Base-by-base conservation (phyloP, 2,888 invertebrate genomes). In the Unio delphinus region DNA sequence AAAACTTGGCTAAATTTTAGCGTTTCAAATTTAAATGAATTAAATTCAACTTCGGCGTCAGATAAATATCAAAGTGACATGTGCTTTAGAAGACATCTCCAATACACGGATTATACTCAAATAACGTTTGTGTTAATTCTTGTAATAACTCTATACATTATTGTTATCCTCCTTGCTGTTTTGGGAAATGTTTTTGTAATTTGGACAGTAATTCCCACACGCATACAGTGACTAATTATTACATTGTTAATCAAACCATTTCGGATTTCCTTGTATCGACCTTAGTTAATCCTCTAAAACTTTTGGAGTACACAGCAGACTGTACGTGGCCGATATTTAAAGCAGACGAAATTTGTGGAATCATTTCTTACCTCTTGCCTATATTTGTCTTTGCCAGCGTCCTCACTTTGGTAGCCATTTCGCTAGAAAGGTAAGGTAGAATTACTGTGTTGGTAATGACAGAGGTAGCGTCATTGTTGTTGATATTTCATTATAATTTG, bases 151-250 rank as follows among this genome's bases (percentile, higher is more conserved):
- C 15, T 45, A 15, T 91, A 90, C 76, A 72, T 87, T 28, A 8
- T 87, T 20, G 88, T 90, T 20, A 88, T 89, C 68, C 70, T 88
- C n/a, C 71, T 90, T n/a, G 87, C 91, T 4, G 80, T 89, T 3
- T 67, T 85, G 61, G 91, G 91, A 23, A 91, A 91, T 75, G 76
- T 87, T 20, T 77, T 91, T 67, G 90, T 91, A 6, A 89, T 89
- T 30, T 86, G 88, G 80, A 90, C 90, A 0, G 90, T 91, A 90
- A 91, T 79, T 86, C 86, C 54, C 87, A 89, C 70, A 90, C 91
- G 91, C 90, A 90, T 72, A 90, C 90, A 0, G 90, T 89, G 8
- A 90, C 91, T 61, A 91, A 91, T 80, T 90, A 89, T 74, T 90
- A 90, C 80, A 90, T 91, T 61, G 90, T 90, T 64, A 90, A 90